phyloP scores from a whole-genome alignment of 2,113 vertebrate genomes.

The Oriolus oriolus region DNA sequence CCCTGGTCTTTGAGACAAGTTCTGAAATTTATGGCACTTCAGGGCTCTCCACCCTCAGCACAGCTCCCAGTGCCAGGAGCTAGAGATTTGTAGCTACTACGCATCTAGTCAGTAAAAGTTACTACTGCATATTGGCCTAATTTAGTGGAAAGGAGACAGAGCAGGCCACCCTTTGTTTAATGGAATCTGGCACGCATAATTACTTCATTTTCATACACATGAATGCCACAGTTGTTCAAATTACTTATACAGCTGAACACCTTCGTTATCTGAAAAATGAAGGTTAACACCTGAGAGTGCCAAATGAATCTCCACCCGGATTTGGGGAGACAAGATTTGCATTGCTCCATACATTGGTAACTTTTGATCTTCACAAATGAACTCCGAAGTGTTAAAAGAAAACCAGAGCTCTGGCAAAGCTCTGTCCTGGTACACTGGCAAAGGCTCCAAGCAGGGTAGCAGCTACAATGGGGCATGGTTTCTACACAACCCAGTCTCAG shows the following conservation, averaged over 20 bases:
- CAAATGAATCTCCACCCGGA: not conserved
- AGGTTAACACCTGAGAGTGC: not conserved
- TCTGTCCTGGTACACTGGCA: not conserved
- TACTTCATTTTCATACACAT: conserved; percentile 8
- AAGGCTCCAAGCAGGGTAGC: not conserved
- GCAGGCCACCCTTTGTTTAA: conserved; percentile 2
- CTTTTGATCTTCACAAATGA: not conserved
- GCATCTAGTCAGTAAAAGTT: not conserved
- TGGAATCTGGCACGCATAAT: not conserved
- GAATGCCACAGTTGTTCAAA: not conserved
- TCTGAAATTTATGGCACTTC: not conserved
- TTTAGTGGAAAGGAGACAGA: not conserved
- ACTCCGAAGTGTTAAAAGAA: not conserved
- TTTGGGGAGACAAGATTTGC: not conserved
- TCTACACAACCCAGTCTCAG: not conserved
- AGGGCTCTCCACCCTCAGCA: not conserved
- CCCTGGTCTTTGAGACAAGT: not conserved
- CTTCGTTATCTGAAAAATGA: not conserved
- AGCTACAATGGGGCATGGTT: not conserved
- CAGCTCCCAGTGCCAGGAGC: not conserved
- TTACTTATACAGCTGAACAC: not conserved
- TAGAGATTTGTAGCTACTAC: not conserved
- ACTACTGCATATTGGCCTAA: not conserved
- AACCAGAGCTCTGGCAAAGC: not conserved
- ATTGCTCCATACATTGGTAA: not conserved